phyloP scores from a whole-genome alignment of 2,797 vertebrate species.

The Alauda arvensis region DNA sequence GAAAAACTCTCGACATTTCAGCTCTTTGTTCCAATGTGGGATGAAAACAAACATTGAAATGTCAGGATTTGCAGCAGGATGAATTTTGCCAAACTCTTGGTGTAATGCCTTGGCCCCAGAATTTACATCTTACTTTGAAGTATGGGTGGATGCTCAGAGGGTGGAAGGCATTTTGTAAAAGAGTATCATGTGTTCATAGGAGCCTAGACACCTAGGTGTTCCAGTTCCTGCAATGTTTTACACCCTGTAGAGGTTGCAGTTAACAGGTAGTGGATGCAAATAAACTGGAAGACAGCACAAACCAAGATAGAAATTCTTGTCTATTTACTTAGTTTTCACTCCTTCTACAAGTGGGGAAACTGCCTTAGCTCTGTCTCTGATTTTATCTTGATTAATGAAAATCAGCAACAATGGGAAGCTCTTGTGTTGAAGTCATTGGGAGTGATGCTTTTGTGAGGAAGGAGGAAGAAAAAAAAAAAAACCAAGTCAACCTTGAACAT shows the following conservation, averaged over 20 bases:
- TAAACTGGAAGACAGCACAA: not conserved
- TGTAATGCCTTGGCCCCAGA: slow-evolving; percentile 6
- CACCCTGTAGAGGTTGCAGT: not conserved
- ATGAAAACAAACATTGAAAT: slow-evolving; percentile 52
- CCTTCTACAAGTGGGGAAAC: not conserved
- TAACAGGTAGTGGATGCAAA: not conserved
- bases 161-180: not conserved
- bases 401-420: not conserved
- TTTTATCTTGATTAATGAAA: not conserved
- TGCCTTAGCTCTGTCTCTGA: not conserved
- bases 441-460: not conserved
- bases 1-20: slow-evolving; percentile 48
- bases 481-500: not conserved
- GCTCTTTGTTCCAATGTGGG: slow-evolving; percentile 27
- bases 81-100: slow-evolving; percentile 22
- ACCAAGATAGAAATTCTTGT: not conserved
- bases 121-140: slow-evolving; percentile 33
- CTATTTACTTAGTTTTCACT: not conserved
- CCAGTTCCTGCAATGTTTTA: not conserved
- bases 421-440: not conserved
- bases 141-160: not conserved
- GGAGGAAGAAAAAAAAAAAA: not conserved
- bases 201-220: not conserved
- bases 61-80: slow-evolving; percentile 40
- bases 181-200: not conserved